Conservation (phyloP, 2,888 invertebrate species). For the Dasysyrphus tricinctus region DNA sequence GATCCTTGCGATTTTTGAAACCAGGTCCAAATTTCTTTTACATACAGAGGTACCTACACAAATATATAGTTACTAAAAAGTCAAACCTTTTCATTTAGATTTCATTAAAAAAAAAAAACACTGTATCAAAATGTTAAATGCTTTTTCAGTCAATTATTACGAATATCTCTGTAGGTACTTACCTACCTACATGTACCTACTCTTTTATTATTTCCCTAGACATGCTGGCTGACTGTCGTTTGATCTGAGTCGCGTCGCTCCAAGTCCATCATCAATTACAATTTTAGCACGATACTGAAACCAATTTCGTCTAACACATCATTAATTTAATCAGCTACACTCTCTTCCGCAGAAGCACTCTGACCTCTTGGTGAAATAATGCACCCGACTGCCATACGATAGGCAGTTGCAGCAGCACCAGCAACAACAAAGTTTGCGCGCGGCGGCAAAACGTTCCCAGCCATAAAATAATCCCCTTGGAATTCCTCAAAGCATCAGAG, state of each 20-base stretch:
- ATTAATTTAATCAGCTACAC: slow-evolving; percentile 75
- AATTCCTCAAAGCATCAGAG: slow-evolving; percentile 13
- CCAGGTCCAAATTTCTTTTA: no score
- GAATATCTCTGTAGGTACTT: neutral
- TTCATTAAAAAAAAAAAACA: no score
- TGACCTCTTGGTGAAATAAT: slow-evolving; percentile 69
- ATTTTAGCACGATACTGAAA: slow-evolving; percentile 75
- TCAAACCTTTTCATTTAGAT: no score
- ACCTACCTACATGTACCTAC: neutral
- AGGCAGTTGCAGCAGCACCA: neutral
- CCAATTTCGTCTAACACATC: slow-evolving; percentile 75
- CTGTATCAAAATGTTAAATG: neutral
- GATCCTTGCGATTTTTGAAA: neutral
- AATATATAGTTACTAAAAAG: no score
- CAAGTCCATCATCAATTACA: slow-evolving; percentile 68
- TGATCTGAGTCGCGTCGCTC: neutral
- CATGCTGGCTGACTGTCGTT: neutral
- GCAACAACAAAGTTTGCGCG: neutral
- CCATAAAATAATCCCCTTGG: slow-evolving; percentile 34
- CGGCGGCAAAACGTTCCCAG: slow-evolving; percentile 32
- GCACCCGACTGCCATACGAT: slow-evolving; percentile 45
- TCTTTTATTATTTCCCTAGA: neutral
- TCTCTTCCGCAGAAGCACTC: slow-evolving; percentile 76
- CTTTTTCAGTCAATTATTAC: neutral
- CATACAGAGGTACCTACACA: no score